Percentiles rank a stretch among this genome's conserved stretches.
Conservation (phyloP, 2,113 vertebrate species). For the Phalacrocorax brasilianus region DNA sequence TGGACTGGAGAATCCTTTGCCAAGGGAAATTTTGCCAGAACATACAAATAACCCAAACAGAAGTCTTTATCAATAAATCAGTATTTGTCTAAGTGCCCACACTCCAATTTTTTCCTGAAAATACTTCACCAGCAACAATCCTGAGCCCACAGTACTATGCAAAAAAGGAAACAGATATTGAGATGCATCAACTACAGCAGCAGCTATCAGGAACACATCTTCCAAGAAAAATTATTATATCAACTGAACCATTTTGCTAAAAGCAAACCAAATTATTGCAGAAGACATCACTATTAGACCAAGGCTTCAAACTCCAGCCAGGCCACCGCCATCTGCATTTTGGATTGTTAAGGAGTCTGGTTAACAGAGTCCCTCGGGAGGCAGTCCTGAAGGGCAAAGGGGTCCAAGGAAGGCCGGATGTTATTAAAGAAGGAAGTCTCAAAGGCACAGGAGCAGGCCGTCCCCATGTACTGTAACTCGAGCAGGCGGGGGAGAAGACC, state of each 20-base stretch:
- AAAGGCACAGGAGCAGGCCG: too few species aligned
- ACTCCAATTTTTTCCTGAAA: background rate
- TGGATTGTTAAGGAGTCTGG: too few species aligned
- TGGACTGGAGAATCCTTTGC: background rate
- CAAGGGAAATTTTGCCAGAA: background rate
- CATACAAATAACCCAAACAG: background rate
- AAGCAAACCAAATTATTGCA: background rate
- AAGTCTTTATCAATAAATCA: background rate
- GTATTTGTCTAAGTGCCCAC: background rate
- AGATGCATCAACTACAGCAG: background rate
- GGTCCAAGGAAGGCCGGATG: too few species aligned
- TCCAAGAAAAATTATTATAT: background rate
- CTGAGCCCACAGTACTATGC: accelerated
- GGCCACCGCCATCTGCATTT: background rate
- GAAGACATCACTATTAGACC: background rate
- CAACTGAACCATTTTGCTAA: background rate
- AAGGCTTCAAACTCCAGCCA: background rate
- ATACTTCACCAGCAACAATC: background rate
- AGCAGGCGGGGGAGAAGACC: too few species aligned
- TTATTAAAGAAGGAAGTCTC: too few species aligned
- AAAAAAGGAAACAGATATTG: background rate
- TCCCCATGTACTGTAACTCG: too few species aligned
- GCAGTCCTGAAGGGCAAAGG: too few species aligned
- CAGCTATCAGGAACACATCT: background rate
- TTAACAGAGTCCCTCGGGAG: too few species aligned